Base-by-base conservation (phyloP, 1,140 invertebrate species). In the Platorchestia sp. region DNA sequence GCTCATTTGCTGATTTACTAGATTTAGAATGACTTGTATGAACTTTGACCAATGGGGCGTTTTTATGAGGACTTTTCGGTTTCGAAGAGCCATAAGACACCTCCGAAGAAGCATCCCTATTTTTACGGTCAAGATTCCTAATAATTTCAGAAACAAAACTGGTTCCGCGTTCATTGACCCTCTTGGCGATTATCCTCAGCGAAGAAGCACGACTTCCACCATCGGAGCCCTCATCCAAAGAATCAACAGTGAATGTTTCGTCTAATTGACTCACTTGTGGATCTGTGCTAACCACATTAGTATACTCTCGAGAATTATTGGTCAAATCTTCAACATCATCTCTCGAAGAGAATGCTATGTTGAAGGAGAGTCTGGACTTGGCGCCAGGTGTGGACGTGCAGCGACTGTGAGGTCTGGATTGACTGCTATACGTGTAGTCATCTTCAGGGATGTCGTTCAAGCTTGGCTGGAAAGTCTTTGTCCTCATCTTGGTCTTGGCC, bases 391-490 rank as follows among this genome's bases (percentile, higher is more conserved):
- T 47, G 45, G 91, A 93, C 91, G 91, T 45, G 45, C 91, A 93
- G 40, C 91, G 91, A 47, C 91, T 93, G 91, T 93, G 91, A 22
- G 91, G 91, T 93, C 91, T 93, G 22, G 91, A 93, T 22, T 93
- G 91, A n/a, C 91, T 93, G 45, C 22, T 22, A 36, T 93, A 93
- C 6, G 91, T 93, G 45, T 93, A 93, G 87, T 96, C 96, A 27
- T 99, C 98, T 97, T 99, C 98, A 3, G 98, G 98, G 96, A 99
- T 99, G 95, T 98, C 98, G 95, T 98, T 97, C 0, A 99, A 97
- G 95, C 98, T 98, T 36, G 98, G 98, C 95, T 98, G 97, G 97
- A 98, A 99, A 90, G 98, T 97, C 97, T 99, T 99, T 0, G 98
- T 97, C 53, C 98, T 97, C 98, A 99, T 98, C 97, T 99, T 99